Evolutionary conservation across 2,888 invertebrate species (phyloP).

Genomic region (Cecidostiba fungosa): DNA sequence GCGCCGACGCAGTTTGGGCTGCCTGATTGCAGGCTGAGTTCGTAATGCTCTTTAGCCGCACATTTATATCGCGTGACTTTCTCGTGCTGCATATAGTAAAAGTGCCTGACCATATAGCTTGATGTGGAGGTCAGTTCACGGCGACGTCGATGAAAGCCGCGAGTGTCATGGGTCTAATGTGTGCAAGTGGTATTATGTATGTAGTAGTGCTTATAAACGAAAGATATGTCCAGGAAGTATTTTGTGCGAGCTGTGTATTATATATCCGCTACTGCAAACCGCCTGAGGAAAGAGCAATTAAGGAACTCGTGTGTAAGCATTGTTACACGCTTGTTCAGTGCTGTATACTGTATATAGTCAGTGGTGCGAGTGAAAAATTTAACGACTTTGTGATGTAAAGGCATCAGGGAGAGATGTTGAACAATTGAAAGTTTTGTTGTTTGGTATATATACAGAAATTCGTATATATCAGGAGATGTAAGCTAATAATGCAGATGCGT

Average conservation of each 20-base stretch:
- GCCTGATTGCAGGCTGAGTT: background rate
- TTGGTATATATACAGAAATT: background rate
- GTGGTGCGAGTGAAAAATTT: background rate
- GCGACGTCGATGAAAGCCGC: background rate
- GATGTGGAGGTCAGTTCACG: slow-evolving; percentile 14
- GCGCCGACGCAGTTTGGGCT: background rate
- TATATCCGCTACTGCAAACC: background rate
- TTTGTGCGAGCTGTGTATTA: background rate
- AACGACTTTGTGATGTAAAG: background rate
- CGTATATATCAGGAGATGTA: background rate
- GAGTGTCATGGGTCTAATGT: background rate
- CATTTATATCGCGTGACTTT: slow-evolving; percentile 1
- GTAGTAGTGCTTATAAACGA: background rate
- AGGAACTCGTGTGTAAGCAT: background rate
- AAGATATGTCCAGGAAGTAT: background rate
- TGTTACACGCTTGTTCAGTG: background rate
- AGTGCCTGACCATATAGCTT: background rate
- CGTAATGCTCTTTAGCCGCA: background rate
- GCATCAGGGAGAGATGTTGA: no score
- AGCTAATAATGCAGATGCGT: background rate
- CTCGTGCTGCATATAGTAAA: background rate
- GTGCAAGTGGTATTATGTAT: background rate
- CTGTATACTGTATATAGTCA: no score
- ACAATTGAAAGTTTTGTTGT: background rate
- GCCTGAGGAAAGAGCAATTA: slow-evolving; percentile 5